Conservation (phyloP, 1,140 invertebrate genomes). For the Saccostrea glomerata region DNA sequence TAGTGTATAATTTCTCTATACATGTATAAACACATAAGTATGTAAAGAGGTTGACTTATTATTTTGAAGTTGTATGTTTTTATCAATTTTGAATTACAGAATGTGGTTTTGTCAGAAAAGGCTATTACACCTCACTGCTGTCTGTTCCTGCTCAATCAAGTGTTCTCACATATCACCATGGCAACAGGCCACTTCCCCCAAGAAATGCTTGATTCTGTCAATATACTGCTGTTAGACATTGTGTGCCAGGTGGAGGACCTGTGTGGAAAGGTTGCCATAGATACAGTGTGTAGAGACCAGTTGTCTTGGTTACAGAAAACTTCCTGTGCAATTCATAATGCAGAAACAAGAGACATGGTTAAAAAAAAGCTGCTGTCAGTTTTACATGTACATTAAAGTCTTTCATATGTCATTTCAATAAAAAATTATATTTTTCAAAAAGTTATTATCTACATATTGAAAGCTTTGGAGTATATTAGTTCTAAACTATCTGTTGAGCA, state of each 20-base stretch:
- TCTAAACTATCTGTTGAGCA: too few relatives aligned
- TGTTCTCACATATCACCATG: not conserved
- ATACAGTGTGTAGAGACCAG: not conserved
- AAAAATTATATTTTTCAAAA: not conserved
- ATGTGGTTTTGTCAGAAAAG: not conserved
- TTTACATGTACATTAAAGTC: not conserved
- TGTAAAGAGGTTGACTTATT: too few relatives aligned
- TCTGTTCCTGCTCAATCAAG: constrained; percentile 4
- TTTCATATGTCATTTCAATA: not conserved
- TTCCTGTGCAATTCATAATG: not conserved
- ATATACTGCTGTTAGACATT: constrained; percentile 15
- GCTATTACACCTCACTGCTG: not conserved
- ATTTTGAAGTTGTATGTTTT: not conserved
- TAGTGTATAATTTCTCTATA: too few relatives aligned
- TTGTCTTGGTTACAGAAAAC: not conserved
- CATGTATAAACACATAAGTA: too few relatives aligned
- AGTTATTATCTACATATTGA: not conserved
- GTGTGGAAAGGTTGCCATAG: not conserved
- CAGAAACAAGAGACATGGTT: constrained; percentile 13
- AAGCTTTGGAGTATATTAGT: too few relatives aligned
- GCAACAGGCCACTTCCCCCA: not conserved
- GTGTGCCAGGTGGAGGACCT: constrained; percentile 16
- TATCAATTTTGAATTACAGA: not conserved
- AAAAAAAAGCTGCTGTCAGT: not conserved
- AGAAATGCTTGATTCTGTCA: not conserved